Conservation (phyloP, 2,888 invertebrate genomes). For the Villa cingulata region DNA sequence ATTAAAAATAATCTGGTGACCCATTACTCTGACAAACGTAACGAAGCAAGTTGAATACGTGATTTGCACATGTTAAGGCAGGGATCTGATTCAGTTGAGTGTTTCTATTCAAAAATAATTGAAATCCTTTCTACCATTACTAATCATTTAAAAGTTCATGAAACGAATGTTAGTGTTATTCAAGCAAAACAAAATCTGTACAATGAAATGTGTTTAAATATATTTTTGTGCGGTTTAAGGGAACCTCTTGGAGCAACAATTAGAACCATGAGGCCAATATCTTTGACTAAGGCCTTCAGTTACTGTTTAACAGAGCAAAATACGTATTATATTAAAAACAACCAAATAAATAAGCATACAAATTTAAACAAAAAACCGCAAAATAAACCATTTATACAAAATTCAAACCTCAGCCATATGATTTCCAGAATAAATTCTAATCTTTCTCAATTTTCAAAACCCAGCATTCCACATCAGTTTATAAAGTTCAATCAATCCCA, state of each 20-base stretch:
- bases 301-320: slow-evolving; percentile 11
- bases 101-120: not conserved
- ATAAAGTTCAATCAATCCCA: no score
- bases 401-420: no score
- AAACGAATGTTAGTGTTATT: no score
- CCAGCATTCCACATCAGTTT: no score
- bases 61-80: not conserved
- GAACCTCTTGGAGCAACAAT: slow-evolving; percentile 11
- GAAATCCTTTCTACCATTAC: no score
- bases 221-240: slow-evolving; percentile 7
- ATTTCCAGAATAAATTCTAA: no score
- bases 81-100: not conserved
- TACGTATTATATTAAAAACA: slow-evolving; percentile 4
- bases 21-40: not conserved
- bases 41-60: not conserved
- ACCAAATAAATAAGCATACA: no score
- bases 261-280: slow-evolving; percentile 9
- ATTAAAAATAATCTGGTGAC: not conserved
- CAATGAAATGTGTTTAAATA: slow-evolving; percentile 10
- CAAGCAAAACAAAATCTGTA: slow-evolving; percentile 5
- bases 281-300: slow-evolving; percentile 7
- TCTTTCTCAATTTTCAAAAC: no score
- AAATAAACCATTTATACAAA: no score
- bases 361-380: no score
- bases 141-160: not conserved